phyloP scores from a whole-genome alignment of 2,888 invertebrate species.

The Lithophane socia region DNA sequence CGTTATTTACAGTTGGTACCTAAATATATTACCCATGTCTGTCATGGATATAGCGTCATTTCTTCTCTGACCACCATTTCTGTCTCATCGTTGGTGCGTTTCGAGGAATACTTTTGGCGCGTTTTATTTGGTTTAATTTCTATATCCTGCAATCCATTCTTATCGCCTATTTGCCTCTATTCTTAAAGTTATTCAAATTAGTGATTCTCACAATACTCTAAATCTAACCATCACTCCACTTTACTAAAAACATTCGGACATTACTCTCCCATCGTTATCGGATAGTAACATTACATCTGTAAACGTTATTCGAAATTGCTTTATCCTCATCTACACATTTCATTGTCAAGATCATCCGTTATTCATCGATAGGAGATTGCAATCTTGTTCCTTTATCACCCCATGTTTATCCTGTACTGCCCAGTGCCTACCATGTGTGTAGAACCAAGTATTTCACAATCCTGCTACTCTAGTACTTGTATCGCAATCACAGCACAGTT shows the following conservation, averaged over 20 bases:
- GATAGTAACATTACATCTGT: background rate
- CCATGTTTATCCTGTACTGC: no score
- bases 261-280: no score
- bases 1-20: background rate
- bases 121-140: background rate
- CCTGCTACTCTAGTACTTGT: background rate
- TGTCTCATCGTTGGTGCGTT: background rate
- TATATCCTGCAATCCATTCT: background rate
- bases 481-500: background rate
- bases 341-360: slow-evolving; percentile 1
- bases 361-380: background rate
- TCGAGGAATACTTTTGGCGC: no score
- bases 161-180: background rate
- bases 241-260: no score
- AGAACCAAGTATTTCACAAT: slow-evolving; percentile 29
- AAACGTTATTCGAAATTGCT: background rate
- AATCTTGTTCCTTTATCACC: background rate
- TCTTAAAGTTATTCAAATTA: background rate
- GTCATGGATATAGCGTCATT: background rate
- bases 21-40: no score
- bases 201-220: background rate
- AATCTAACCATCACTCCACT: background rate
- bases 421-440: background rate
- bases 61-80: background rate
- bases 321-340: background rate